These are phyloP conservation scores for Dicranocentrus wangi DNA, from an alignment of 2,888 invertebrate species.

Conservation along the genomic window DNA sequence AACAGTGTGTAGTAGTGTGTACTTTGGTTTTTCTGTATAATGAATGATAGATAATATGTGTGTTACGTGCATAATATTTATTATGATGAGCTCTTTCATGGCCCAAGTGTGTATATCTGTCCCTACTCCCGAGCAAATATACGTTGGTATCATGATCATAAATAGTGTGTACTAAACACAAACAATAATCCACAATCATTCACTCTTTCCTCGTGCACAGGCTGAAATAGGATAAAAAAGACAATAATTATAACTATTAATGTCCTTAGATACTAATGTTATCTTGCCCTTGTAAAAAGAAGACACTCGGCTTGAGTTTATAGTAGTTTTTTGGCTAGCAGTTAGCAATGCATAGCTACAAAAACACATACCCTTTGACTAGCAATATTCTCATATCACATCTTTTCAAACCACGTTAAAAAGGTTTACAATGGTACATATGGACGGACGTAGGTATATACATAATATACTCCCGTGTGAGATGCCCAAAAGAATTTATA, in stretches of 20 bases:
- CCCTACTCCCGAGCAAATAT: not conserved
- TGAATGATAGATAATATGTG: conserved; percentile 24
- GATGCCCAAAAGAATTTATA: not conserved
- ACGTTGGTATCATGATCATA: conserved; percentile 4
- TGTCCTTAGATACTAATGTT: conserved; percentile 55
- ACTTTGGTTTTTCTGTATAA: conserved; percentile 11
- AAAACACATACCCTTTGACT: too few relatives aligned
- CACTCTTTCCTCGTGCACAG: conserved; percentile 29
- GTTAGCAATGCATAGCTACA: conserved; percentile 25
- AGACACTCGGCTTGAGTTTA: conserved; percentile 8
- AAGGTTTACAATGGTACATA: conserved; percentile 13
- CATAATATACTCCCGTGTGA: conserved; percentile 4
- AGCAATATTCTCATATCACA: too few relatives aligned
- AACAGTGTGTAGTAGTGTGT: conserved; percentile 1
- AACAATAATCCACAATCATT: conserved; percentile 29
- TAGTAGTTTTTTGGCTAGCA: not conserved
- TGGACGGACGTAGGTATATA: too few relatives aligned
- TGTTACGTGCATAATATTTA: conserved; percentile 44
- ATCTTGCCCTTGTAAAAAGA: conserved; percentile 58
- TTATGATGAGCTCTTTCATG: conserved; percentile 25
- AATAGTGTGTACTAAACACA: conserved; percentile 14
- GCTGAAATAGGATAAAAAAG: conserved; percentile 42
- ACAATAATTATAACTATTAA: conserved; percentile 53
- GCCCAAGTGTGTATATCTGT: not conserved
- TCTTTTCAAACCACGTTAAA: conserved; percentile 11